phyloP scores from a whole-genome alignment of 2,888 invertebrate species.

The Drosophila seclusa region DNA sequence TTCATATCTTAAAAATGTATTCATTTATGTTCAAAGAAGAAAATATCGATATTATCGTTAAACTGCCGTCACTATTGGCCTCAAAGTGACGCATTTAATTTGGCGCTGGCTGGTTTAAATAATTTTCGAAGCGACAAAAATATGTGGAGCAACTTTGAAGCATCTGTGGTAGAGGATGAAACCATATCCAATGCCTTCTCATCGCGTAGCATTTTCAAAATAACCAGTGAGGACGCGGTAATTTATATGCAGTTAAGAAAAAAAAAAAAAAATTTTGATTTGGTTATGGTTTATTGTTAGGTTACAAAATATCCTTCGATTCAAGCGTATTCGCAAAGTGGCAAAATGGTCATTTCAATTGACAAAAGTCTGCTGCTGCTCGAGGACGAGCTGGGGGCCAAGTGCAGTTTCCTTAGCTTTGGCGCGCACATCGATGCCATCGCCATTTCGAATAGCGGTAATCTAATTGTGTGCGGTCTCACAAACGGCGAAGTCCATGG shows the following conservation, averaged over 20 bases:
- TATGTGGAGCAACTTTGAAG: slow-evolving; percentile 84
- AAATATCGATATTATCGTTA: slow-evolving; percentile 33
- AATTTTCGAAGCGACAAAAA: slow-evolving; percentile 15
- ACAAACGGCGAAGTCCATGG: slow-evolving; percentile 84
- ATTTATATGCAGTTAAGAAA: not conserved
- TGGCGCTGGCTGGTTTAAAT: slow-evolving; percentile 63
- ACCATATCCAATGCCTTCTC: slow-evolving; percentile 83
- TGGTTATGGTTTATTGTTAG: slow-evolving; percentile 55
- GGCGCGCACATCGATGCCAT: slow-evolving; percentile 80
- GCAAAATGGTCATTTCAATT: slow-evolving; percentile 82
- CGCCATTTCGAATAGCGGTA: slow-evolving; percentile 80
- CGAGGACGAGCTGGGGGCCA: slow-evolving; percentile 82
- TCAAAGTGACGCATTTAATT: slow-evolving; percentile 56
- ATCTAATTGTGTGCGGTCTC: slow-evolving; percentile 83
- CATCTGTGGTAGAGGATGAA: slow-evolving; percentile 82
- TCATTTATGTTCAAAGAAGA: not conserved
- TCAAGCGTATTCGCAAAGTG: slow-evolving; percentile 80
- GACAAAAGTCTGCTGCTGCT: slow-evolving; percentile 82
- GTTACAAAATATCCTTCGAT: slow-evolving; percentile 79
- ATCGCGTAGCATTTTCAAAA: slow-evolving; percentile 82
- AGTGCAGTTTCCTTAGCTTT: slow-evolving; percentile 82
- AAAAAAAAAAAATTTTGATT: not conserved
- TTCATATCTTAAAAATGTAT: too few relatives aligned
- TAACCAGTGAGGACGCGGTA: slow-evolving; percentile 81
- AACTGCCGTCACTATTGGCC: not conserved